Conservation (phyloP, 2,797 vertebrate species). For the Crypturellus tataupa region DNA sequence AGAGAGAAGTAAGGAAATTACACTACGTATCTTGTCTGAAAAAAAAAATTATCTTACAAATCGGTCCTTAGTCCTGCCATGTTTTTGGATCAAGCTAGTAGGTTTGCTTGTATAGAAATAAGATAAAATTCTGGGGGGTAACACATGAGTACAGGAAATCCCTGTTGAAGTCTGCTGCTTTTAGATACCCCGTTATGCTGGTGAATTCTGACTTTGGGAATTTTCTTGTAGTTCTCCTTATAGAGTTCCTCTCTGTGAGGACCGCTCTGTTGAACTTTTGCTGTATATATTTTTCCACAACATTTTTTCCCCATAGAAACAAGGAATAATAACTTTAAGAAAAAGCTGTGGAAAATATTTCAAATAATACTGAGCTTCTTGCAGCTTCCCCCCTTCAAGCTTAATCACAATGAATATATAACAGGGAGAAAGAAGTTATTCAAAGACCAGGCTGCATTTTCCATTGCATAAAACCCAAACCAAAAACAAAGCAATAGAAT, state of each 20-base stretch:
- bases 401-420: constrained; percentile 43
- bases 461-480: neutral
- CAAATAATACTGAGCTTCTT: constrained; percentile 19
- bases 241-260: neutral
- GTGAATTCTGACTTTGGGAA: neutral
- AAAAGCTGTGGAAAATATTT: constrained; percentile 65
- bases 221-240: constrained; percentile 23
- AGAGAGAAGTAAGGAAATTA: neutral
- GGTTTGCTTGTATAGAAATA: neutral
- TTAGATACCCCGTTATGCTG: constrained; percentile 38
- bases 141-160: neutral
- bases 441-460: constrained; percentile 26
- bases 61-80: neutral
- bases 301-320: constrained; percentile 70
- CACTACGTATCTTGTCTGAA: neutral
- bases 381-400: neutral
- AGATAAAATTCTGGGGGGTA: neutral
- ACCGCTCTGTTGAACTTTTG: constrained; percentile 40
- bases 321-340: neutral
- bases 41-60: neutral
- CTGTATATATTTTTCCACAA: constrained; percentile 72
- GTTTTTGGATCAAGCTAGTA: neutral
- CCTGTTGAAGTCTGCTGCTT: neutral
- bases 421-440: constrained; percentile 1
- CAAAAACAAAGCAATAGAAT: neutral